Conservation (phyloP, 92 coral and sea anemone genomes). For the Paragorgia papillata region DNA sequence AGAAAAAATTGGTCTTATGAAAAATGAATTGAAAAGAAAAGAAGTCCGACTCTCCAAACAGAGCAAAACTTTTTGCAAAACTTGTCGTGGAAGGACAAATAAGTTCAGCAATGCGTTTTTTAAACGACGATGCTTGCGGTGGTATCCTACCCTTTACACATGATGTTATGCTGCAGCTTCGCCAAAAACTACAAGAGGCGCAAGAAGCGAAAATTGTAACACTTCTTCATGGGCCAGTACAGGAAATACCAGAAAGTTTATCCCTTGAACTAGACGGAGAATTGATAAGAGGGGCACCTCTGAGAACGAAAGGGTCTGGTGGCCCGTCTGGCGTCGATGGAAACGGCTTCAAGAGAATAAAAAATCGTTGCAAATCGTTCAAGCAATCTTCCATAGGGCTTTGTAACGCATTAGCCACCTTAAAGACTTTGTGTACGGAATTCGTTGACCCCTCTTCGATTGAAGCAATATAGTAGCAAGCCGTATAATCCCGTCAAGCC, state of each 20-base stretch:
- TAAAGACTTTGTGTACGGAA: too few relatives aligned
- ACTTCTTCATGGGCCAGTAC: constrained; percentile 48
- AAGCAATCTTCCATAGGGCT: too few relatives aligned
- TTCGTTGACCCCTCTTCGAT: too few relatives aligned
- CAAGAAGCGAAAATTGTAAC: constrained; percentile 39
- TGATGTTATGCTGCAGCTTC: constrained; percentile 62
- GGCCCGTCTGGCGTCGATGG: constrained; percentile 60
- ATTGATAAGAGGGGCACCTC: constrained; percentile 50
- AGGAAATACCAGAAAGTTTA: constrained; percentile 35
- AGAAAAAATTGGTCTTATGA: too few relatives aligned
- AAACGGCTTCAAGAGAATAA: constrained; percentile 46
- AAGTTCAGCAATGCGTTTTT: constrained; percentile 53
- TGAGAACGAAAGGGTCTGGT: constrained; percentile 53
- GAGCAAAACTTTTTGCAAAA: constrained; percentile 62
- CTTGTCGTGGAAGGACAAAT: constrained; percentile 64
- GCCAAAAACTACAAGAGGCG: constrained; percentile 64
- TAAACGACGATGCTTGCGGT: constrained; percentile 48
- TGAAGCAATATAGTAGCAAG: too few relatives aligned
- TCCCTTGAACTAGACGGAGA: constrained; percentile 53
- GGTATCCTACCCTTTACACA: constrained; percentile 56
- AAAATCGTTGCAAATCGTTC: too few relatives aligned
- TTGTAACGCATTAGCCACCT: too few relatives aligned
- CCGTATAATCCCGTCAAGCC: background rate
- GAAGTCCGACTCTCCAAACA: constrained; percentile 57
- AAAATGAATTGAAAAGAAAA: too few relatives aligned